Evolutionary conservation across 2,888 invertebrate species (phyloP).

Genomic region (Caenorhabditis macrosperma): DNA sequence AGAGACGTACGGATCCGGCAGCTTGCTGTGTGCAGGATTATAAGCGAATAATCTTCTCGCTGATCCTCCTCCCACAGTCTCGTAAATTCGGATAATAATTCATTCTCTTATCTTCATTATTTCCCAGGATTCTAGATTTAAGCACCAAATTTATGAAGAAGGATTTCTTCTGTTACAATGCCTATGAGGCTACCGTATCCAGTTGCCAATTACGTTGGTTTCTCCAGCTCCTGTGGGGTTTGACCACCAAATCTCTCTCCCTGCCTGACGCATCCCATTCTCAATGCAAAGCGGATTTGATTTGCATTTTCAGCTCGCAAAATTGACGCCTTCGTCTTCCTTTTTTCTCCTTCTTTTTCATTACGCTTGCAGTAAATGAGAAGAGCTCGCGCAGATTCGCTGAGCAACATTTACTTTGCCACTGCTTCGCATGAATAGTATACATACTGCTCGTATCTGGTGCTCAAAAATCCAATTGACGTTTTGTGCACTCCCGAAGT

Average conservation of each 20-base stretch:
- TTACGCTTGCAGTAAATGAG: constrained; percentile 37
- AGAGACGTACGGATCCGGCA: not conserved
- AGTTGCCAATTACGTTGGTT: not conserved
- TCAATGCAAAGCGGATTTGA: constrained; percentile 53
- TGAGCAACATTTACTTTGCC: not conserved
- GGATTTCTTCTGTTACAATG: no score
- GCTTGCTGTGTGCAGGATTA: not conserved
- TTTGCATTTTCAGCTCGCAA: constrained; percentile 38
- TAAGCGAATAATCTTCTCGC: not conserved
- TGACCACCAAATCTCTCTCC: not conserved
- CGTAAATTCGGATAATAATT: not conserved
- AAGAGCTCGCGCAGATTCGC: not conserved
- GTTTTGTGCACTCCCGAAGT: not conserved
- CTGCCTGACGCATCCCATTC: constrained; percentile 16
- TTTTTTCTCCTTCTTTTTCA: constrained; percentile 21
- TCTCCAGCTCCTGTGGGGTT: not conserved
- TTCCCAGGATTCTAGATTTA: not conserved
- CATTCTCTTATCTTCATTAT: not conserved
- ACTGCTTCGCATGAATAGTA: not conserved
- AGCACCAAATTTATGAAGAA: no score
- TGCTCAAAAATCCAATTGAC: constrained; percentile 5
- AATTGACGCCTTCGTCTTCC: constrained; percentile 6
- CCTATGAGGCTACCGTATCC: not conserved
- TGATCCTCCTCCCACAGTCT: not conserved
- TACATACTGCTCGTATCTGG: not conserved